These are phyloP conservation scores for Zeuzera pyrina DNA, from an alignment of 2,888 invertebrate genomes.

Conservation along the genomic window DNA sequence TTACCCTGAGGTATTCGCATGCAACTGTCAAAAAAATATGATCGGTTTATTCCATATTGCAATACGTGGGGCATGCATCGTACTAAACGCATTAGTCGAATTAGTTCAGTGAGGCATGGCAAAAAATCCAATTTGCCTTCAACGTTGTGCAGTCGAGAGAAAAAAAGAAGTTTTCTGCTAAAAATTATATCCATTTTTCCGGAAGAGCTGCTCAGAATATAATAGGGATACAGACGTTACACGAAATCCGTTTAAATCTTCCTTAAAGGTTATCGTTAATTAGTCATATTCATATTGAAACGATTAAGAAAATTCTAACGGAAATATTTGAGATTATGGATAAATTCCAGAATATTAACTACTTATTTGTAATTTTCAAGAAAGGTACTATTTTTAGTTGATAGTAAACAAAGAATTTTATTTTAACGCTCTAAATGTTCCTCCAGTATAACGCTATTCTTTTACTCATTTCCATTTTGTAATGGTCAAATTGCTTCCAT, in stretches of 20 bases:
- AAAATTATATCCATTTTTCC: conserved; percentile 65
- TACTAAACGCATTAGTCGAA: conserved; percentile 65
- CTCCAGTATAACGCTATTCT: no score
- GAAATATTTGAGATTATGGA: no score
- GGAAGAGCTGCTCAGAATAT: conserved; percentile 37
- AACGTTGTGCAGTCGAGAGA: conserved; percentile 39
- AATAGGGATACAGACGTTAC: conserved; percentile 41
- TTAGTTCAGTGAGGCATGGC: conserved; percentile 61
- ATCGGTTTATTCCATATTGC: conserved; percentile 15
- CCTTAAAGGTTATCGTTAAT: conserved; percentile 43
- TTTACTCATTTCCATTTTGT: no score
- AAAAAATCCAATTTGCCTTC: conserved; percentile 68
- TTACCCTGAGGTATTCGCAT: no score
- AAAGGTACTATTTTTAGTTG: no score
- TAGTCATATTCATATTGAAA: conserved; percentile 17
- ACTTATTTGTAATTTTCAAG: no score
- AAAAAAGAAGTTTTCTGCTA: conserved; percentile 44
- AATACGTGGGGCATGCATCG: conserved; percentile 39
- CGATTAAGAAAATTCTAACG: conserved; percentile 10
- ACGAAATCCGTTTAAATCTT: conserved; percentile 57
- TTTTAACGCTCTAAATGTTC: no score
- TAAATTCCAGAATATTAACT: no score
- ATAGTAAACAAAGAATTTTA: no score
- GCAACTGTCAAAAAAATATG: conserved; percentile 19
- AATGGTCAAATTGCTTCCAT: no score